Evolutionary conservation across 2,888 invertebrate species (phyloP).

Genomic region (Leucozona laternaria): DNA sequence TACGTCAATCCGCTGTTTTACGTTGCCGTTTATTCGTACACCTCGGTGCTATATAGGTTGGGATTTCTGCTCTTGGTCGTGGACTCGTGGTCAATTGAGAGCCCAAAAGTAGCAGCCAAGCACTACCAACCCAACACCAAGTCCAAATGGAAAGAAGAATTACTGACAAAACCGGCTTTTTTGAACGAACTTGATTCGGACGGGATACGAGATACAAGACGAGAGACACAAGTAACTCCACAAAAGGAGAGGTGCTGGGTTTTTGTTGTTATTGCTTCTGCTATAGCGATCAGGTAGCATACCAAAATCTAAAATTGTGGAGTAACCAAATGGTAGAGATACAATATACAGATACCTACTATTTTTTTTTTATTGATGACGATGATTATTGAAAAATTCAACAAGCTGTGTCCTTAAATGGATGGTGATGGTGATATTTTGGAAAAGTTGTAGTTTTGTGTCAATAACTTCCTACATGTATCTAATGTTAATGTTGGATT

Average conservation of each 20-base stretch:
- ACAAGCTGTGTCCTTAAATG: conserved; percentile 1
- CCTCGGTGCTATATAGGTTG: conserved; percentile 70
- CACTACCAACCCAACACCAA: no score
- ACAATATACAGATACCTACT: conserved; percentile 2
- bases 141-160: conserved; percentile 58
- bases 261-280: neutral
- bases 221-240: conserved; percentile 37
- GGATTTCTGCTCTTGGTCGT: conserved; percentile 64
- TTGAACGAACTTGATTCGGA: conserved; percentile 11
- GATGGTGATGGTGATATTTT: neutral
- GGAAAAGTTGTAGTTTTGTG: neutral
- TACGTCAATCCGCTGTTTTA: conserved; percentile 65
- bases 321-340: conserved; percentile 33
- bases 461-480: neutral
- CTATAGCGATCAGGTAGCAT: conserved; percentile 52
- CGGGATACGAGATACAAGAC: no score
- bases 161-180: conserved; percentile 70
- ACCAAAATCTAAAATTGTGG: conserved; percentile 61
- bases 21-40: conserved; percentile 45
- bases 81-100: conserved; percentile 73
- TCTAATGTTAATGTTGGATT: neutral
- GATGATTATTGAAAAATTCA: conserved; percentile 43
- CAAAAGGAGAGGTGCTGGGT: conserved; percentile 60
- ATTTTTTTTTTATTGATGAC: conserved; percentile 49
- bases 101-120: conserved; percentile 19